Percentiles rank a stretch among this genome's conserved stretches.
phyloP scores from a whole-genome alignment of 2,797 vertebrate genomes.

The Phrynocephalus vlangalii region DNA sequence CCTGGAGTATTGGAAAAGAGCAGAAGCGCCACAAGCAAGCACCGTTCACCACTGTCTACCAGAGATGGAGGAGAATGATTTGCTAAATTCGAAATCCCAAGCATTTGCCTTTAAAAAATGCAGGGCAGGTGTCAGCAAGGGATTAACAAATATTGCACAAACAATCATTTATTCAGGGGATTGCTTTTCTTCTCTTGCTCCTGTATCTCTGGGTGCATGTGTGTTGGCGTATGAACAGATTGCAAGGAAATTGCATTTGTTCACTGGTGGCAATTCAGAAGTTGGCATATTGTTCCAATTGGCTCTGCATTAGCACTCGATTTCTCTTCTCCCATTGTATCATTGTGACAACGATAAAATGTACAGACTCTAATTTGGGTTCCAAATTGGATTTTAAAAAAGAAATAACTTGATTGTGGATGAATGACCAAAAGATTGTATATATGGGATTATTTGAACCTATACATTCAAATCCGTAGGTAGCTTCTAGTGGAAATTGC shows the following conservation, averaged over 20 bases:
- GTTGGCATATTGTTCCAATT: constrained; percentile 34
- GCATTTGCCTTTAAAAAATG: not conserved
- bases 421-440: not conserved
- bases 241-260: constrained; percentile 1
- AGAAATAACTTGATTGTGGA: not conserved
- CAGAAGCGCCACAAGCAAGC: not conserved
- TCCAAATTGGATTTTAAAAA: not conserved
- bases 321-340: not conserved
- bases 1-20: constrained; percentile 10
- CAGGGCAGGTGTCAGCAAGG: not conserved
- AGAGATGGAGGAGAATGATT: not conserved
- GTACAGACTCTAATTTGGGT: not conserved
- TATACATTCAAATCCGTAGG: not conserved
- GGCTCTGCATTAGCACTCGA: constrained; percentile 15
- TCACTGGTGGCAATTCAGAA: not conserved
- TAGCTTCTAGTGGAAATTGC: not conserved
- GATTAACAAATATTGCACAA: constrained; percentile 5
- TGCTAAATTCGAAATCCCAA: constrained; percentile 23
- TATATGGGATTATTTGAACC: not conserved
- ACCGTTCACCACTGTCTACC: constrained; percentile 14
- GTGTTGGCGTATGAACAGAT: not conserved
- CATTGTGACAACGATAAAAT: not conserved
- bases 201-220: not conserved
- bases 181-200: not conserved
- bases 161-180: constrained; percentile 12